These are phyloP conservation scores for Heliconius congener DNA, from an alignment of 1,140 invertebrate species.

Conservation along the genomic window DNA sequence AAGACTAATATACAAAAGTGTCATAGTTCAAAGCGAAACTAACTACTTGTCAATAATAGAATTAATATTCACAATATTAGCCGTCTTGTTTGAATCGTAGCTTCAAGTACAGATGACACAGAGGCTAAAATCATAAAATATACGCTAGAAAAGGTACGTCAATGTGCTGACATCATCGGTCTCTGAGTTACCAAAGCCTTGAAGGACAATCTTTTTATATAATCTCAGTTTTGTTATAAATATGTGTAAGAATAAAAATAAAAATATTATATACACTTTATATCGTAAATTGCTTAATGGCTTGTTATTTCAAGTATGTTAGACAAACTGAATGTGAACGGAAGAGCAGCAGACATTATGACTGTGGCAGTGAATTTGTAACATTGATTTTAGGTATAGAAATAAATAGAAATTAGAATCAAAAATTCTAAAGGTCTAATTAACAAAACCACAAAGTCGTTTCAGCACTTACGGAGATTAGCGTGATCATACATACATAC, in stretches of 20 bases:
- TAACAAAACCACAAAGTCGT: too few species aligned
- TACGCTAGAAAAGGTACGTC: neutral
- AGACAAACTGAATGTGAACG: neutral
- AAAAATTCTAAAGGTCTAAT: too few species aligned
- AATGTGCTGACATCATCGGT: slow-evolving; percentile 20
- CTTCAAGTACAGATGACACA: neutral
- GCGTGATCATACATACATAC: too few species aligned
- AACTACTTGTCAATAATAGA: neutral
- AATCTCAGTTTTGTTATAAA: slow-evolving; percentile 1
- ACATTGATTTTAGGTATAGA: too few species aligned
- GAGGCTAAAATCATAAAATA: neutral
- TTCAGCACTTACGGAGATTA: too few species aligned
- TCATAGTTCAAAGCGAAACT: slow-evolving; percentile 23
- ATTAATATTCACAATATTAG: neutral
- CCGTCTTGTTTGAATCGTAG: neutral
- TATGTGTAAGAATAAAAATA: neutral
- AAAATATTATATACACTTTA: neutral
- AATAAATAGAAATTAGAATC: too few species aligned
- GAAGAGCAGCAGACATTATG: too few species aligned
- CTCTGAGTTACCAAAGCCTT: slow-evolving; percentile 11
- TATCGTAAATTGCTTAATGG: neutral
- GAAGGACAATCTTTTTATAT: slow-evolving; percentile 20
- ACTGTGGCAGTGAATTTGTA: too few species aligned
- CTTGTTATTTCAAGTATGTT: neutral
- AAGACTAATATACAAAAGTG: neutral